phyloP scores from a whole-genome alignment of 2,797 vertebrate species.

The Psittacula derbiana region DNA sequence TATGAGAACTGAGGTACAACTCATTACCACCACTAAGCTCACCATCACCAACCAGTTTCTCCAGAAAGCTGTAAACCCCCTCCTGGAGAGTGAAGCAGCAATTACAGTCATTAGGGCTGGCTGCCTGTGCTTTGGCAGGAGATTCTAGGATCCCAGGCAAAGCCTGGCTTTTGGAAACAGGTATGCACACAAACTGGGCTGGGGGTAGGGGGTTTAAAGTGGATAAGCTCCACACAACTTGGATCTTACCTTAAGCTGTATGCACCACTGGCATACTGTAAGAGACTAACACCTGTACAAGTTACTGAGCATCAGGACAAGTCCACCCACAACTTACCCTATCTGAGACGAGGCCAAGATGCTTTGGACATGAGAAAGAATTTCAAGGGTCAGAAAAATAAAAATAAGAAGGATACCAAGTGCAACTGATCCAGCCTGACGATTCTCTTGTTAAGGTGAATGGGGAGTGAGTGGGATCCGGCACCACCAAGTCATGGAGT shows the following conservation, averaged over 20 bases:
- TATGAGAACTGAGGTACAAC: not conserved
- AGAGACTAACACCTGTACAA: not conserved
- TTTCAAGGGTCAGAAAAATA: not conserved
- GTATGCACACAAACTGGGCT: not conserved
- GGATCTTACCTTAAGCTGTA: not conserved
- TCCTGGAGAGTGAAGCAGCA: not conserved
- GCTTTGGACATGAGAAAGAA: not conserved
- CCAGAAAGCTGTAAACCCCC: not conserved
- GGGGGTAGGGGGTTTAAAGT: not conserved
- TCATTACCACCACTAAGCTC: not conserved
- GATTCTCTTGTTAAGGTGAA: too few relatives aligned
- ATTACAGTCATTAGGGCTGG: fast-evolving
- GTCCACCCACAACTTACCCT: too few relatives aligned
- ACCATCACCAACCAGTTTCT: not conserved
- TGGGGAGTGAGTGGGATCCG: not conserved
- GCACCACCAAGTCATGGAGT: not conserved
- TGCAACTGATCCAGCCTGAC: not conserved
- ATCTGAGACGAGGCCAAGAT: not conserved
- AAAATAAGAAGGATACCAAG: not conserved
- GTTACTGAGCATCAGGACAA: not conserved
- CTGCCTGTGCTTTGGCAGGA: not conserved
- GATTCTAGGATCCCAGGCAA: not conserved
- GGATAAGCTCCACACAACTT: not conserved
- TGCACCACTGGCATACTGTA: not conserved
- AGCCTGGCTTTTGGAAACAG: not conserved